Percentiles rank a stretch among this genome's conserved stretches.
Conservation (phyloP, 2,797 vertebrate species). For the Ataeniobius toweri region DNA sequence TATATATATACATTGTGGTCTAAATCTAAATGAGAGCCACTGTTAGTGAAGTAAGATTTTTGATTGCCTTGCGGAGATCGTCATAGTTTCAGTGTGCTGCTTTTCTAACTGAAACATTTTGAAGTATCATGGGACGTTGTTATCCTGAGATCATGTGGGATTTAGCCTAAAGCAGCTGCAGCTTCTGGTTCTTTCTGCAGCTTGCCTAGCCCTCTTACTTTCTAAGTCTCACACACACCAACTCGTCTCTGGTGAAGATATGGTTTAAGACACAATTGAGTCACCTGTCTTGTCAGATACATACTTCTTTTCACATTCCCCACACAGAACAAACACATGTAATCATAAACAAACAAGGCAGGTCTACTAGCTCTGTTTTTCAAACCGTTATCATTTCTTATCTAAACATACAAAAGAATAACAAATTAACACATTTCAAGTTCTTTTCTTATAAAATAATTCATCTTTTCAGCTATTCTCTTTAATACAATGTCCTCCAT, state of each 20-base stretch:
- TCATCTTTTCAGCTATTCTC: background rate
- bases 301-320: conserved; percentile 33
- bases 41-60: background rate
- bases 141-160: conserved; percentile 7
- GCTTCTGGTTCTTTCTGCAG: background rate
- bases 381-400: conserved; percentile 6
- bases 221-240: conserved; percentile 30
- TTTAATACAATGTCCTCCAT: background rate
- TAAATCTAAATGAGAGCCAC: background rate
- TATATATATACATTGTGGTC: background rate
- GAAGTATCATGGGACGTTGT: conserved; percentile 1
- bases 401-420: conserved; percentile 10
- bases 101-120: conserved; percentile 2
- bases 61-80: conserved; percentile 6
- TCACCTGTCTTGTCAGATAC: conserved; percentile 72
- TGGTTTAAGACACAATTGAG: conserved; percentile 71
- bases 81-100: conserved; percentile 1
- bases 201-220: conserved; percentile 18
- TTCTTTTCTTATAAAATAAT: conserved; percentile 5
- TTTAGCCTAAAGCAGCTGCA: conserved; percentile 2
- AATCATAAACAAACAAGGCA: conserved; percentile 17
- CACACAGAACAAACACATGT: conserved; percentile 17
- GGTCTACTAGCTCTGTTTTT: conserved; percentile 9
- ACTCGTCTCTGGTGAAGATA: conserved; percentile 55
- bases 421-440: conserved; percentile 10